Evolutionary conservation across 2,888 invertebrate genomes (phyloP), one percentile per base, ranked within the genome.

Genomic region (Tenthredo distinguenda): DNA sequence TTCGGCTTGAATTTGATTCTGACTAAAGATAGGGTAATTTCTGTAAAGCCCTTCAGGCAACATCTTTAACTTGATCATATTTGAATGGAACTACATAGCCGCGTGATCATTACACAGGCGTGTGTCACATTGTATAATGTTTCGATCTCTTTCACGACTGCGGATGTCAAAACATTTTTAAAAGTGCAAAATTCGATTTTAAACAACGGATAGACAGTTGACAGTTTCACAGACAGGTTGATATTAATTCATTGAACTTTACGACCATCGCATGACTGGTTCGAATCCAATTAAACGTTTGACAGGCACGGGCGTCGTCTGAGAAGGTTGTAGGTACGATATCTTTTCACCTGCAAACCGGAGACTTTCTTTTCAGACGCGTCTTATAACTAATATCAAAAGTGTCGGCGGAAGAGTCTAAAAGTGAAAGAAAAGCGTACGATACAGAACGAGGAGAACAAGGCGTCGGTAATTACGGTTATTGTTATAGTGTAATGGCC

Each of bases 401-500:
- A 55, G 77, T 77, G 31, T 77, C 77, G 55, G 6, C 72, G 72
- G 21, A 74, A 31, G 34, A 55, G 34, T 77, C 34, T 40, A 34
- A n/a, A 40, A 81, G 81, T 58, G 62, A 81, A 31, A 81, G 40
- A 40, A 58, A 18, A 21, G n/a, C 7, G 81, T n/a, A 77, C 55
- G 72, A 12, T 43, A 77, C 55, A 6, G 37, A 81, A 37, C 18
- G 9, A 21, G 77, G 31, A 26, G 62, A 34, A 83, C 34, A 37
- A 79, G 62, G 50, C 31, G 43, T 74, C 18, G 15, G 31, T 84
- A 85, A 86, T 85, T 77, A 85, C 26, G 79, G 81, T 85, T 85
- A 87, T 87, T 87, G 86, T 87, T 86, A 84, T 58, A 81, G 84
- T 84, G 85, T 87, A 87, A 87, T 87, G 87, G 83, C 55, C 86